Conservation (phyloP, 2,113 vertebrate genomes). For the Corvus hawaiiensis region DNA sequence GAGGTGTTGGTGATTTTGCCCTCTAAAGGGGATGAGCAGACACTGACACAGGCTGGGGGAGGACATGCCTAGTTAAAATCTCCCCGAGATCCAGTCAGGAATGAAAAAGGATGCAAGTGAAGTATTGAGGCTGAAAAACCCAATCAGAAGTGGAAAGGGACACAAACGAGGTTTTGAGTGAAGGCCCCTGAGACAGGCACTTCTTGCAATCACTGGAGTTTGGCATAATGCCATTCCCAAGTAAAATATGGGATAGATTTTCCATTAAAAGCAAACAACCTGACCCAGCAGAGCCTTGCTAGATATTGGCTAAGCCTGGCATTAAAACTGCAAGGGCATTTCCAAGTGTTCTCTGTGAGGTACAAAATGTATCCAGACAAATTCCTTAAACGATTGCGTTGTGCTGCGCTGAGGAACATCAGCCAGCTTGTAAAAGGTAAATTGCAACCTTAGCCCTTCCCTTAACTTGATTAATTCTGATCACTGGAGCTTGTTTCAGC, state of each 20-base stretch:
- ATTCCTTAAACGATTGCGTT: not conserved
- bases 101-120: not conserved
- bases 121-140: not conserved
- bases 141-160: not conserved
- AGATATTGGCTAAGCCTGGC: not conserved
- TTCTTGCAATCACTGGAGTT: not conserved
- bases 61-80: not conserved
- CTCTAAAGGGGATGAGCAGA: not conserved
- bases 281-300: not conserved
- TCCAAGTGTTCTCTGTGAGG: not conserved
- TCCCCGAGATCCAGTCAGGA: not conserved
- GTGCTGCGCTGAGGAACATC: not conserved
- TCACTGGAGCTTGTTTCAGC: conserved; percentile 14
- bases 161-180: not conserved
- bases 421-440: conserved; percentile 29
- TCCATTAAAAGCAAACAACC: not conserved
- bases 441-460: conserved; percentile 7
- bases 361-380: not conserved
- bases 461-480: conserved; percentile 46
- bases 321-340: not conserved
- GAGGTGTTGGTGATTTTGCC: not conserved
- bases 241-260: not conserved
- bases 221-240: not conserved
- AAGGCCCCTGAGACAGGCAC: not conserved
- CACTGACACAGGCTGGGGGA: not conserved